A percentile compares a stretch with the other conserved stretches of the same genome.
phyloP scores from a whole-genome alignment of 2,113 vertebrate species.

The Hipposideros armiger region DNA sequence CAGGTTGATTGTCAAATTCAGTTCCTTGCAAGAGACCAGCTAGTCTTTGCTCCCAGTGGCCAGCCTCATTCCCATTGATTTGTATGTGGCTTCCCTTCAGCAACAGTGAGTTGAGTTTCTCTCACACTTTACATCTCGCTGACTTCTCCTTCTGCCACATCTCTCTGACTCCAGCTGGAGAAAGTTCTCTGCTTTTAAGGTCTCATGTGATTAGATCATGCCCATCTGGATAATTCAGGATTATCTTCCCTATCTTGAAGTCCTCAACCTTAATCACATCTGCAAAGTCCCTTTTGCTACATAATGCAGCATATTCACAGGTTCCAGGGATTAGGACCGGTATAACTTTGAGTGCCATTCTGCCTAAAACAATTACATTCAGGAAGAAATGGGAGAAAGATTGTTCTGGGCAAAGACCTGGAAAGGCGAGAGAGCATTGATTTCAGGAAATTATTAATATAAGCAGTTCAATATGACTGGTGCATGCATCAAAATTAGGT shows the following conservation, averaged over 20 bases:
- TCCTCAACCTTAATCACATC: neutral
- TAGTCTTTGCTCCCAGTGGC: neutral
- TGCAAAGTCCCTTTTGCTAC: neutral
- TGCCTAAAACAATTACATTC: neutral
- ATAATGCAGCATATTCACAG: neutral
- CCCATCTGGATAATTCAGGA: neutral
- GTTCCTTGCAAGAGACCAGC: neutral
- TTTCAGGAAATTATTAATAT: neutral
- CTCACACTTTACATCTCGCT: conserved; percentile 15
- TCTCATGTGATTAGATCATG: neutral
- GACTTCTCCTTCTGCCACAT: neutral
- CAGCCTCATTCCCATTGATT: neutral
- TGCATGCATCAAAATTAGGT: neutral
- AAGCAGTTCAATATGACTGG: neutral
- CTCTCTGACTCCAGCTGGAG: conserved; percentile 18
- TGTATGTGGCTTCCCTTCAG: neutral
- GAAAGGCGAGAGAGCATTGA: conserved; percentile 16
- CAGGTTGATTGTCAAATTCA: neutral
- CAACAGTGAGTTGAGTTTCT: neutral
- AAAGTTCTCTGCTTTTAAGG: conserved; percentile 42
- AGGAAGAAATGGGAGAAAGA: neutral
- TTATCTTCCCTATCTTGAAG: neutral
- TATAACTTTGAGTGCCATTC: neutral
- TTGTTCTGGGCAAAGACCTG: neutral
- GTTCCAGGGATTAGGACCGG: neutral